A percentile compares a stretch with the other conserved stretches of the same genome.
These are phyloP conservation scores for Drosophila engyochracea DNA, from an alignment of 2,888 invertebrate genomes.

Conservation along the genomic window DNA sequence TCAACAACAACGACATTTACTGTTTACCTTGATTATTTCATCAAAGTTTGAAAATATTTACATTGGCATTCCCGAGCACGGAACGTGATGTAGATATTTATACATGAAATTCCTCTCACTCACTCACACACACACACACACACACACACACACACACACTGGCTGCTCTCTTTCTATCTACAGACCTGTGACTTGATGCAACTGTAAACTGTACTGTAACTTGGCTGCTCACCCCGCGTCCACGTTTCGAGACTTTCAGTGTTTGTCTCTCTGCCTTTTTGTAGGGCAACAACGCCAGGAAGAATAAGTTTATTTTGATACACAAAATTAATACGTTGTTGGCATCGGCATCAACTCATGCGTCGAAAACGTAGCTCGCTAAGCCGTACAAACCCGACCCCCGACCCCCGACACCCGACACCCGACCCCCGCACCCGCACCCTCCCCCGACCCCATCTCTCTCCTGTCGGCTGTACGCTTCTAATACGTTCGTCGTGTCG, in stretches of 20 bases:
- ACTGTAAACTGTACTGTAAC: slow-evolving; percentile 59
- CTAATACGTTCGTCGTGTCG: slow-evolving; percentile 38
- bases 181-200: slow-evolving; percentile 18
- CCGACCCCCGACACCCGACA: background rate
- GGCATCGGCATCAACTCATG: slow-evolving; percentile 72
- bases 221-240: slow-evolving; percentile 16
- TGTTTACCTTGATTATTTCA: slow-evolving; percentile 78
- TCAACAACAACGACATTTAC: slow-evolving; percentile 67
- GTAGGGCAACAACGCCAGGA: slow-evolving; percentile 32
- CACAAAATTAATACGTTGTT: slow-evolving; percentile 80
- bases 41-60: slow-evolving; percentile 79
- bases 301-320: slow-evolving; percentile 79
- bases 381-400: slow-evolving; percentile 1
- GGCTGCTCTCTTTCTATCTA: background rate
- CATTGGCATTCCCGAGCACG: slow-evolving; percentile 78
- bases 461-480: slow-evolving; percentile 4
- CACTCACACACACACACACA: background rate
- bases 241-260: slow-evolving; percentile 19
- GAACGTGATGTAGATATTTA: slow-evolving; percentile 79
- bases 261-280: slow-evolving; percentile 49
- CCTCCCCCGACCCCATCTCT: background rate
- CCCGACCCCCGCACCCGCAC: background rate
- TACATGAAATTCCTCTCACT: slow-evolving; percentile 56
- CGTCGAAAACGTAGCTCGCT: slow-evolving; percentile 48
- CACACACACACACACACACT: background rate